Base-by-base conservation (phyloP, 2,888 invertebrate species). In the Caenorhabditis sp. region DNA sequence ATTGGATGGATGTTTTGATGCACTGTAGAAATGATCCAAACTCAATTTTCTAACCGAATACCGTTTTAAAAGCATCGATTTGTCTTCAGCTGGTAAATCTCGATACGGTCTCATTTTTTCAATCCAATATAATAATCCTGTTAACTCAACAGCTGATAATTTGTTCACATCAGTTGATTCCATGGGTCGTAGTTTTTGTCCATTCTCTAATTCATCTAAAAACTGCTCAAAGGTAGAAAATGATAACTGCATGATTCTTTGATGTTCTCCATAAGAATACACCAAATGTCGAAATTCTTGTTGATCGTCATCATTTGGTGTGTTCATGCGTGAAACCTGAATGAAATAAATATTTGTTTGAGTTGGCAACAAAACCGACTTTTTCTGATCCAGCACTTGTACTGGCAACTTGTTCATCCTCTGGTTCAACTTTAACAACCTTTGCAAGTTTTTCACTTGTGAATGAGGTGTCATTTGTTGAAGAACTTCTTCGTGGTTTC, bases 51-150 rank as follows among this genome's bases (percentile, higher is more conserved):
- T 65, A 2, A 85, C 84, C 1, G 84, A 84, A 64, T 84, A 85
- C 5, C 85, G 64, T 62, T 79, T 79, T 55, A 83, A 64, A 10
- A 83, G 66, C 4, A 75, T 72, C 8, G 53, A 79, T 55, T 81
- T 73, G 57, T 85, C 84, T 2, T 68, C 70, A 14, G 60, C 55
- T 5, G 77, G 76, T 37, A 85, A 60, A 3, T 77, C 58, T 17
- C 50, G 55, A 61, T 76, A 85, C n/a, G 85, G 84, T 0, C 71
- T 64, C 58, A 83, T 70, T 62, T 83, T 84, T 49, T 84, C 84
- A 17, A 86, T 78, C 85, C 84, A 86, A 68, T 82, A 86, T 51
- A 84, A 62, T 1, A 86, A 64, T n/a, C 86, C 86, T 23, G 78
- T 71, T 58, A 86, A 43, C 58, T 86, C 86, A 17, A 82, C 81